Evolutionary conservation across 1,140 invertebrate species (phyloP).

Genomic region (Drosophila parvula): DNA sequence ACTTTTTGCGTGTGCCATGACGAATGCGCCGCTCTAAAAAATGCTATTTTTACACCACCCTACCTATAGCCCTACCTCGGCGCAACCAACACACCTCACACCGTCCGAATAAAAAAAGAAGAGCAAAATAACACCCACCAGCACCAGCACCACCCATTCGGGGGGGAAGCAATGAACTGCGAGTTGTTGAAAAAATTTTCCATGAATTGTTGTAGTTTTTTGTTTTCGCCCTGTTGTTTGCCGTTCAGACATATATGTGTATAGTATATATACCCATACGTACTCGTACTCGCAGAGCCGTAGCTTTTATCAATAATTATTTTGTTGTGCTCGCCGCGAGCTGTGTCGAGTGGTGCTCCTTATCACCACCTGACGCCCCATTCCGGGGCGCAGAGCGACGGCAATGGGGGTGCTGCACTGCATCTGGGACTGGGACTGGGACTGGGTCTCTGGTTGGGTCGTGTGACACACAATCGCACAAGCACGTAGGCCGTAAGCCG

Average conservation of each 20-base stretch:
- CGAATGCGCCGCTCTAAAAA: constrained; percentile 55
- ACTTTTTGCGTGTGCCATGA: constrained; percentile 80
- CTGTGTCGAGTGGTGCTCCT: constrained; percentile 58
- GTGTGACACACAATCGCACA: constrained; percentile 75
- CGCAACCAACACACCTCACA: not conserved
- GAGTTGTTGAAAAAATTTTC: constrained; percentile 79
- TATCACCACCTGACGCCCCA: constrained; percentile 64
- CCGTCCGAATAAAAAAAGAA: not conserved
- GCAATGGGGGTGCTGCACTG: constrained; percentile 9
- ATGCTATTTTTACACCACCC: constrained; percentile 16
- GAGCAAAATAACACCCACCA: constrained; percentile 3
- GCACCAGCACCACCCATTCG: constrained; percentile 18
- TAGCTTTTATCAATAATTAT: constrained; percentile 81
- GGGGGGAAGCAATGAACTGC: constrained; percentile 68
- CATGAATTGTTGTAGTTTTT: constrained; percentile 72
- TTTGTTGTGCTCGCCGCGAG: constrained; percentile 76
- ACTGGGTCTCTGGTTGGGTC: constrained; percentile 33
- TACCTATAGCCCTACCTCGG: not conserved
- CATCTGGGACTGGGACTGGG: constrained; percentile 29
- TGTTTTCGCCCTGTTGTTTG: constrained; percentile 53
- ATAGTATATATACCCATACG: not conserved
- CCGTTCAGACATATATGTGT: constrained; percentile 54
- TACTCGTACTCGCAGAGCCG: constrained; percentile 19
- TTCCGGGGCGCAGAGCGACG: not conserved
- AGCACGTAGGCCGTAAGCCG: constrained; percentile 65